Evolutionary conservation across 2,113 vertebrate genomes (phyloP).

Genomic region (Rhinichthys klamathensis): DNA sequence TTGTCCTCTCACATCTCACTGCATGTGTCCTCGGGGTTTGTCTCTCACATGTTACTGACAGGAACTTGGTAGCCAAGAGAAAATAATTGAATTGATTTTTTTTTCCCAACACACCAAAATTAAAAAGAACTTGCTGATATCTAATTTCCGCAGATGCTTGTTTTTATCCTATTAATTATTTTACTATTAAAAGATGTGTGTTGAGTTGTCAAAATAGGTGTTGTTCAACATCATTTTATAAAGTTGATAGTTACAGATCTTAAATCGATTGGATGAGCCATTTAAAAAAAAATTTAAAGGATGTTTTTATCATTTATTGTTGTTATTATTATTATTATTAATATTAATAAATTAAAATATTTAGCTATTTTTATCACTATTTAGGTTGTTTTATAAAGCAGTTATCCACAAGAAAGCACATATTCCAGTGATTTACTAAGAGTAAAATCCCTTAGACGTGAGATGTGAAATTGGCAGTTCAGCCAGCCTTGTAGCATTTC

Average conservation of each 20-base stretch:
- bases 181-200: neutral
- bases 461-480: neutral
- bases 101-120: slow-evolving; percentile 49
- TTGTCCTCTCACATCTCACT: slow-evolving; percentile 48
- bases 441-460: neutral
- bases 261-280: neutral
- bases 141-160: neutral
- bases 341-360: too few relatives aligned
- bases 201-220: neutral
- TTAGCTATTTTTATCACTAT: too few relatives aligned
- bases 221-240: neutral
- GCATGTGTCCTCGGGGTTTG: slow-evolving; percentile 37
- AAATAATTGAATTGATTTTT: slow-evolving; percentile 65
- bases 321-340: too few relatives aligned
- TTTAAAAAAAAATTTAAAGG: neutral
- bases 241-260: neutral
- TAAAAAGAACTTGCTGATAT: neutral
- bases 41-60: slow-evolving; percentile 48
- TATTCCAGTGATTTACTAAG: too few relatives aligned
- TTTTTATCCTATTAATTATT: neutral
- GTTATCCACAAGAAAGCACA: too few relatives aligned
- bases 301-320: too few relatives aligned
- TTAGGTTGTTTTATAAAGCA: too few relatives aligned
- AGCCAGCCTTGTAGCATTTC: neutral
- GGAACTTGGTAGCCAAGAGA: slow-evolving; percentile 54